Conservation (phyloP, 2,797 vertebrate genomes). For the Enoplosus armatus region DNA sequence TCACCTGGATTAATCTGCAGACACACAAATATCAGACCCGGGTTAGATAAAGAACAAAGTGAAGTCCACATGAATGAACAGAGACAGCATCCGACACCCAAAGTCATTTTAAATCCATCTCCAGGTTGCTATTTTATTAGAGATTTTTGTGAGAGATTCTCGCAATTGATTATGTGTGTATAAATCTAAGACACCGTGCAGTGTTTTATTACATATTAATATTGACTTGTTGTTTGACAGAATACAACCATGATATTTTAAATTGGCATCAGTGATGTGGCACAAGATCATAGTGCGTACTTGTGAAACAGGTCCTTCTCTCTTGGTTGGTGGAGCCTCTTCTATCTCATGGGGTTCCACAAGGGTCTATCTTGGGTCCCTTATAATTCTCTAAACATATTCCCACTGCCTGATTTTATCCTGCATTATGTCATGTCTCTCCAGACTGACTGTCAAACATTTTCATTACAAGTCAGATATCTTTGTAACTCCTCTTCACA, state of each 20-base stretch:
- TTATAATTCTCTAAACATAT: neutral
- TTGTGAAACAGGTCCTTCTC: neutral
- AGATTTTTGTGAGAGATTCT: neutral
- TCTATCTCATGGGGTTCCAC: neutral
- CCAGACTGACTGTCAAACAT: neutral
- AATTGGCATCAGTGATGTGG: neutral
- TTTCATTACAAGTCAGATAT: neutral
- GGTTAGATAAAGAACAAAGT: neutral
- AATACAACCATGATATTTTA: neutral
- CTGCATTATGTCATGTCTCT: neutral
- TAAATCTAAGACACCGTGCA: neutral
- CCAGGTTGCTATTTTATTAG: neutral
- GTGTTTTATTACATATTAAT: neutral
- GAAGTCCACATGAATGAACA: neutral
- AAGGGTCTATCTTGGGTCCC: neutral
- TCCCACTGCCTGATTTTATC: neutral
- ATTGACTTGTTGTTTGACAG: neutral
- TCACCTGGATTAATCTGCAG: constrained; percentile 90
- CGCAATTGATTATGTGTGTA: neutral
- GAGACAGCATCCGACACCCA: neutral
- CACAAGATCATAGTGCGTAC: neutral
- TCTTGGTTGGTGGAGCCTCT: neutral
- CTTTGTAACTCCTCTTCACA: neutral
- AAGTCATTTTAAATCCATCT: neutral
- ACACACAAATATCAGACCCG: neutral